Percentiles rank a stretch among this genome's conserved stretches.
phyloP scores from a whole-genome alignment of 2,113 vertebrate species.

The Delphinapterus leucas region DNA sequence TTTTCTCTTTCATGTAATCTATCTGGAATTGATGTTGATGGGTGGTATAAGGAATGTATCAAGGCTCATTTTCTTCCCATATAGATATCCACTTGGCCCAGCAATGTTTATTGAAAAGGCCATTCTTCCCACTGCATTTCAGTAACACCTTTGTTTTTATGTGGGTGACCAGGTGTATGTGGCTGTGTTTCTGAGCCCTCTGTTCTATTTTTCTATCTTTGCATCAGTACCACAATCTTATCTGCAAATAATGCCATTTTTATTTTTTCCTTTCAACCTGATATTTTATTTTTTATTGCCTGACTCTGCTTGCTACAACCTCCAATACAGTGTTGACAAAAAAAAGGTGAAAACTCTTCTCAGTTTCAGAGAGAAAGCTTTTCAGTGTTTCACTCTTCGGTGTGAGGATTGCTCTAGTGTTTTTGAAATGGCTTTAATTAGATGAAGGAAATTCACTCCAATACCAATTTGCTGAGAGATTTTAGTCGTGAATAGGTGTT shows the following conservation, averaged over 20 bases:
- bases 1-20: background rate
- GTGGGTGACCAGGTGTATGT: background rate
- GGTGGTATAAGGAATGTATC: background rate
- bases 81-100: background rate
- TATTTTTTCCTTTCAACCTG: background rate
- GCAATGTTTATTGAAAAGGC: background rate
- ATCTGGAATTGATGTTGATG: background rate
- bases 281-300: background rate
- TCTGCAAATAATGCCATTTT: background rate
- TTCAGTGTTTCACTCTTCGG: background rate
- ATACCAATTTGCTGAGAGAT: background rate
- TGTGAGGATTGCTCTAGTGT: background rate
- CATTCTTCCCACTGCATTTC: background rate
- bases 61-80: background rate
- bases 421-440: background rate
- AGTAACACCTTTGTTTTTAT: background rate
- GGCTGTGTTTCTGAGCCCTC: background rate
- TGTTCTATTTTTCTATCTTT: background rate
- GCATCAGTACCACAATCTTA: background rate
- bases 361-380: background rate
- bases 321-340: background rate
- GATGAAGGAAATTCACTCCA: background rate
- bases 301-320: background rate
- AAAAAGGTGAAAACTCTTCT: background rate
- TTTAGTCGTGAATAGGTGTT: background rate